Evolutionary conservation across 2,888 invertebrate genomes (phyloP), one percentile per base, ranked within the genome.

Genomic region (Lordiphosa fenestrarum): DNA sequence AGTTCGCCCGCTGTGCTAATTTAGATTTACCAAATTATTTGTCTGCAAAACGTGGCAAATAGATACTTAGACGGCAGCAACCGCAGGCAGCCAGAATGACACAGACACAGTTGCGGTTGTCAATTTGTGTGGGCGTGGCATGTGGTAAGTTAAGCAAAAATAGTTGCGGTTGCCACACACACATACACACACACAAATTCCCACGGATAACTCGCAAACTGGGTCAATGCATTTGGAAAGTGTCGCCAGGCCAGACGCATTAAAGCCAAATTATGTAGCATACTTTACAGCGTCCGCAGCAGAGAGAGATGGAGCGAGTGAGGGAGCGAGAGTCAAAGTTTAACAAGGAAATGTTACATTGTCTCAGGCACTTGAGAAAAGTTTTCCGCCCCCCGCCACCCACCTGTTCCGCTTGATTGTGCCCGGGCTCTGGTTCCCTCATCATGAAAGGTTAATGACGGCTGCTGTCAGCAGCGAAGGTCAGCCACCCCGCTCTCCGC

Each of bases 371-470:
- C 66, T 60, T 60, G 67, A 59, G 47, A 47, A 66, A 66, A 63
- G 63, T 63, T 63, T 63, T 40, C 38, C 15, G 33, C 33, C 10
- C 23, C 9, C 41, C 9, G 4, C 40, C 63, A 54, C 58, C 73
- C 73, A 76, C 77, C 84, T 76, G 80, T 80, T 85, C 64, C 85
- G 72, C 80, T 72, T 80, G 74, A 80, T 80, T 83, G 72, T 83
- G 61, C 73, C 57, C 77, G 53, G 56, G 49, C 13, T n/a, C 35
- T 58, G 35, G 60, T 63, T 80, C 62, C 69, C 69, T 66, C 74
- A 69, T 69, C 84, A 84, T 82, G 80, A 81, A 81, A 81, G 80
- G 82, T 81, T 81, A 81, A 81, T 81, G 80, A 81, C 82, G 80
- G 74, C 84, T 82, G 78, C 80, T 81, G 84, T 84, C 80, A 84